phyloP scores from a whole-genome alignment of 1,140 invertebrate genomes.

The Leptopilina boulardi region DNA sequence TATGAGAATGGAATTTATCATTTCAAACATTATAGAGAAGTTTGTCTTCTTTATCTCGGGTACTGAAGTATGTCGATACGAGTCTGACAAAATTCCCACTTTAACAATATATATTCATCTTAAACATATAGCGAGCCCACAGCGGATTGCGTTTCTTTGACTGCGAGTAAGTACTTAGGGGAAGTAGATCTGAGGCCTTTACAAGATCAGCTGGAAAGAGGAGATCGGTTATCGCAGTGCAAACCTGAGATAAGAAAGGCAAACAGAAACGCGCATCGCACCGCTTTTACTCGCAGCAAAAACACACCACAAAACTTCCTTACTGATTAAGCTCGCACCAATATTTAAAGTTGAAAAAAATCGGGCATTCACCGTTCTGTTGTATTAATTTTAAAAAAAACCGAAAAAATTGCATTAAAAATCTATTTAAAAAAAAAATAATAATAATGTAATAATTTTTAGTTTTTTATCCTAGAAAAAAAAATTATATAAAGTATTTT shows the following conservation, averaged over 20 bases:
- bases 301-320: constrained; percentile 71
- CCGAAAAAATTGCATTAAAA: background rate
- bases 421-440: background rate
- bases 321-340: constrained; percentile 66
- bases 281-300: constrained; percentile 56
- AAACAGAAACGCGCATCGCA: constrained; percentile 71
- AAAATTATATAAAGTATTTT: too few species aligned
- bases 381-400: constrained; percentile 1
- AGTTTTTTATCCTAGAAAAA: background rate
- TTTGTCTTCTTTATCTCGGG: constrained; percentile 17
- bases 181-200: constrained; percentile 33
- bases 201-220: constrained; percentile 51
- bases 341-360: constrained; percentile 61
- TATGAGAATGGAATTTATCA: background rate
- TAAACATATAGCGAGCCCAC: background rate
- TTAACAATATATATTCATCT: background rate
- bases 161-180: background rate
- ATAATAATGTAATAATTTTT: background rate
- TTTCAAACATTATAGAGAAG: background rate
- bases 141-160: constrained; percentile 12
- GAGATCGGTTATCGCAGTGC: constrained; percentile 70
- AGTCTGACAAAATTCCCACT: constrained; percentile 17
- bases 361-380: constrained; percentile 1
- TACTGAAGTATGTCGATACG: constrained; percentile 21
- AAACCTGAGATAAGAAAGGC: constrained; percentile 74